These are phyloP conservation scores for Byasa hedistus DNA, from an alignment of 2,888 invertebrate species.

Conservation along the genomic window DNA sequence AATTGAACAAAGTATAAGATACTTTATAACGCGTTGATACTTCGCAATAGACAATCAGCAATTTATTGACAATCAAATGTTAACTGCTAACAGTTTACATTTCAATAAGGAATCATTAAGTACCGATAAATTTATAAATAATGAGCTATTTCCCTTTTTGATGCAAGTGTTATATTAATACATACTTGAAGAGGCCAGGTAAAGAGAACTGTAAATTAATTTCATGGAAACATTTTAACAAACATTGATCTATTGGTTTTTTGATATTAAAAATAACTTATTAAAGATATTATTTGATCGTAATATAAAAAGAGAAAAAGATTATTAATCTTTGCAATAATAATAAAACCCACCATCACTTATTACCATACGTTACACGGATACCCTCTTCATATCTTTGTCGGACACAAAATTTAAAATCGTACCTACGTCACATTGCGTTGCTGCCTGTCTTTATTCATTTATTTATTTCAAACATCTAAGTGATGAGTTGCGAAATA, in stretches of 20 bases:
- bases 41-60: neutral
- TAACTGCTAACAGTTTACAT: neutral
- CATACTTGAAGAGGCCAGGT: too few relatives aligned
- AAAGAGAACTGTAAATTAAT: too few relatives aligned
- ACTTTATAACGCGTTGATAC: neutral
- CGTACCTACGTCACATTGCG: conserved; percentile 23
- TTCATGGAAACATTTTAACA: too few relatives aligned
- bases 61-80: neutral
- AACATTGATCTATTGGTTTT: too few relatives aligned
- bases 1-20: neutral
- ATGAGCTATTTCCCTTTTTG: too few relatives aligned
- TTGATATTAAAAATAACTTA: too few relatives aligned
- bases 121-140: too few relatives aligned
- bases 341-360: too few relatives aligned
- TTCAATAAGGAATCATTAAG: neutral
- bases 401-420: neutral
- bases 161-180: too few relatives aligned
- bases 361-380: neutral
- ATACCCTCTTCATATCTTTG: conserved; percentile 8
- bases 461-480: conserved; percentile 29
- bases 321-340: too few relatives aligned
- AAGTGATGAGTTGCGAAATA: conserved; percentile 28
- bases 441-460: conserved; percentile 28
- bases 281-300: too few relatives aligned
- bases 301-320: too few relatives aligned